Base-by-base conservation (phyloP, 2,888 invertebrate genomes). In the Villa cingulata region DNA sequence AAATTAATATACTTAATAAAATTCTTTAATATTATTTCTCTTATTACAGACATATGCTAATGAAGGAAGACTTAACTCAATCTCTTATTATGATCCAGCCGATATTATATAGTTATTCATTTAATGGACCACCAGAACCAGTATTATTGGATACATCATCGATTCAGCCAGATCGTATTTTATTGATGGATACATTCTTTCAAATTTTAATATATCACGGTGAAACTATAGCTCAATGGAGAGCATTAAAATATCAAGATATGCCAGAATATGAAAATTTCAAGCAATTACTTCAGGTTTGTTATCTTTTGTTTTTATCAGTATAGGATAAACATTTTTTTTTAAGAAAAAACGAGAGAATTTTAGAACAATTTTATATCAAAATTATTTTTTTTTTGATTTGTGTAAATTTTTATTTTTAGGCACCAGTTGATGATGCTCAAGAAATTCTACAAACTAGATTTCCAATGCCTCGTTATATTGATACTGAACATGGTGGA, bases 111-210 rank as follows among this genome's bases (percentile, higher is more conserved):
- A 92, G 97, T 59, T 99, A 99, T 71, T 92, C 94, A 56, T 98
- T 98, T 71, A 91, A 87, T 61, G 96, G 96, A 0, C 91, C 94
- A 0, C 95, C 95, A 0, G 94, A 96, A 73, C 96, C 98, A 1
- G 98, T 98, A 6, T 73, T 98, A 19, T 74, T 99, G 36, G 98
- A 99, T 68, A 94, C 97, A 4, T 92, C 94, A 45, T 94, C 94
- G 52, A 97, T 99, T 62, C 91, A 95, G 67, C 85, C 95, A 0
- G 98, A 99, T 68, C 77, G 94, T 51, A 98, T 99, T 60, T 76
- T 99, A 40, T 78, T 99, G 46, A 96, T 99, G 96, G 98, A 99
- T 71, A 97, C 98, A 1, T 99, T 98, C 76, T 99, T 99, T 81
- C 98, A 98, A 72, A 94, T 99, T 62, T 81, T 99, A 48, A 98